Conservation (phyloP, 2,797 vertebrate species). For the Chrysocyon brachyurus region DNA sequence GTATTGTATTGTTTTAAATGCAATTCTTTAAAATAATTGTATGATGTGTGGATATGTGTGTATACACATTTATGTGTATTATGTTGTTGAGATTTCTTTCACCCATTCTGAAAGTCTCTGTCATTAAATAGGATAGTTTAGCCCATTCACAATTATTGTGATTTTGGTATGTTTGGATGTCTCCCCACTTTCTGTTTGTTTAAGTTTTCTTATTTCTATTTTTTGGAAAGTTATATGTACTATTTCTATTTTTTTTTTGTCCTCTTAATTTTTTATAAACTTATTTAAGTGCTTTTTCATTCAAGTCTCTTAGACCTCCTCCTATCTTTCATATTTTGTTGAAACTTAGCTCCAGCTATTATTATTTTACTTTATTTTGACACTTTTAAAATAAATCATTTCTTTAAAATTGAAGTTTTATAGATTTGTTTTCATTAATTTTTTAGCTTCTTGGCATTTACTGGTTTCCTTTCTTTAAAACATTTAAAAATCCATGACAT, state of each 20-base stretch:
- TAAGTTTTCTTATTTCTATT: constrained; percentile 62
- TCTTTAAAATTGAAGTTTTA: constrained; percentile 67
- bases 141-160: constrained; percentile 63
- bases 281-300: constrained; percentile 64
- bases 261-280: constrained; percentile 61
- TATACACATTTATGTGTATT: background rate
- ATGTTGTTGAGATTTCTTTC: constrained; percentile 43
- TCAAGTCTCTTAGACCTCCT: constrained; percentile 57
- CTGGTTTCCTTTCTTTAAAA: constrained; percentile 61
- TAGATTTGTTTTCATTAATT: constrained; percentile 65
- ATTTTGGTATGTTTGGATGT: constrained; percentile 60
- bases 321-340: constrained; percentile 58
- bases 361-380: constrained; percentile 64
- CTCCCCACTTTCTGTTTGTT: constrained; percentile 21
- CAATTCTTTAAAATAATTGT: constrained; percentile 41
- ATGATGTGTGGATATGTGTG: background rate
- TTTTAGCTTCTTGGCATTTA: constrained; percentile 62
- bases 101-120: constrained; percentile 40
- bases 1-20: background rate
- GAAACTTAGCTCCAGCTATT: constrained; percentile 61
- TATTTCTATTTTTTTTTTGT: constrained; percentile 62
- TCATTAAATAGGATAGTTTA: constrained; percentile 62
- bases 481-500: constrained; percentile 37
- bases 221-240: constrained; percentile 47
- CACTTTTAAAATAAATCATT: constrained; percentile 68